phyloP scores from a whole-genome alignment of 2,113 vertebrate genomes.

The Cranoglanis bouderius region DNA sequence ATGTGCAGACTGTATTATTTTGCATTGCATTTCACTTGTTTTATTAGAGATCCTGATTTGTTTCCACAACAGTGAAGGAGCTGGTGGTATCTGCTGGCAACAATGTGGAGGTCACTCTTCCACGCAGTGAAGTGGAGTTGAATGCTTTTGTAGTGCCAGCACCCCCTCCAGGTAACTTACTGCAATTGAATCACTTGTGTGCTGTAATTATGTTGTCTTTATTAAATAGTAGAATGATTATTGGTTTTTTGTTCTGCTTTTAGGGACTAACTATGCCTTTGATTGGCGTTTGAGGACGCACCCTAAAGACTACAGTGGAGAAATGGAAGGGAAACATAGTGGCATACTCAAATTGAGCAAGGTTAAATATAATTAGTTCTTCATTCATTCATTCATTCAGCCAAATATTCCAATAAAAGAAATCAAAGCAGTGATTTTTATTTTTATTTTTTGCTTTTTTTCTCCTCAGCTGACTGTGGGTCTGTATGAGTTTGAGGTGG shows the following conservation, averaged over 20 bases:
- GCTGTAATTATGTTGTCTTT: neutral
- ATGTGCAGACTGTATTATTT: neutral
- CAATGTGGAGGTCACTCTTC: slow-evolving; percentile 89
- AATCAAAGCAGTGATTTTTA: slow-evolving; percentile 3
- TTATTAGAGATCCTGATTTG: neutral
- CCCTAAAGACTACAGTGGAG: slow-evolving; percentile 90
- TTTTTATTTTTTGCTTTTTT: slow-evolving; percentile 15
- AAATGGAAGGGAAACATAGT: slow-evolving; percentile 88
- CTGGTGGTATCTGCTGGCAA: slow-evolving; percentile 93
- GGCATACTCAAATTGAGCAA: slow-evolving; percentile 87
- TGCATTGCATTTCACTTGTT: neutral
- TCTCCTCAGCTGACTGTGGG: slow-evolving; percentile 87
- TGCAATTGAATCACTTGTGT: neutral
- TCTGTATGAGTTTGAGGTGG: slow-evolving; percentile 91
- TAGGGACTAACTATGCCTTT: slow-evolving; percentile 85
- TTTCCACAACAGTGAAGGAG: slow-evolving; percentile 71
- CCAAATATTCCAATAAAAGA: slow-evolving; percentile 3
- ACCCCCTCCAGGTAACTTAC: slow-evolving; percentile 75
- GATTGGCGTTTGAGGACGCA: slow-evolving; percentile 92
- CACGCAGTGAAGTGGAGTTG: slow-evolving; percentile 86
- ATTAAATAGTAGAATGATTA: neutral
- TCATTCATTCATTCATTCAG: neutral
- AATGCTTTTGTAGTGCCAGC: slow-evolving; percentile 87
- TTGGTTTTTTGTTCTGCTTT: slow-evolving; percentile 30
- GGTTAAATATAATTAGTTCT: slow-evolving; percentile 68